phyloP scores from a whole-genome alignment of 2,113 vertebrate genomes.

The Aplodontia rufa region DNA sequence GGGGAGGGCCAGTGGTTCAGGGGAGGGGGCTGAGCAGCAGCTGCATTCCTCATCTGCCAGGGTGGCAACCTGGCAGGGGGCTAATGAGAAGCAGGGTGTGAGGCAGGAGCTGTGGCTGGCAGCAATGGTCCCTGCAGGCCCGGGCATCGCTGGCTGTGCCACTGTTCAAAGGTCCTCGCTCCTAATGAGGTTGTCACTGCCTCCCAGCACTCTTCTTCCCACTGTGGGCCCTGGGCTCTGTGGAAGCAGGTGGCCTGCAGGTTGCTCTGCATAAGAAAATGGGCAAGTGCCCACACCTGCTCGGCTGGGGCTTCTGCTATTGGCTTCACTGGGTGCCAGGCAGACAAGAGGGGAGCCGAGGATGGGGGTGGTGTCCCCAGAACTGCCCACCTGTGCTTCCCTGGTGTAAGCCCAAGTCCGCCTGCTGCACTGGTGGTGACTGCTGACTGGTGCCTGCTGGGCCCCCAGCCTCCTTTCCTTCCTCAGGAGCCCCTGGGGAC shows the following conservation, averaged over 20 bases:
- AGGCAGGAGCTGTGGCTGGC: slow-evolving; percentile 59
- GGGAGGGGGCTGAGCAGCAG: background rate
- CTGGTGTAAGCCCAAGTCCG: too few relatives aligned
- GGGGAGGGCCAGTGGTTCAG: background rate
- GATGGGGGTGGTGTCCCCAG: rapidly evolving
- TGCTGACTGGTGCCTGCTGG: rapidly evolving
- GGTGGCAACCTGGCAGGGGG: slow-evolving; percentile 75
- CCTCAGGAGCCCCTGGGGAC: background rate
- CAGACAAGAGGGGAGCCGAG: background rate
- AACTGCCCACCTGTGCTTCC: rapidly evolving
- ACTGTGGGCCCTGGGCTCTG: background rate
- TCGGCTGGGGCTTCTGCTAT: background rate
- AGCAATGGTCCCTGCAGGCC: slow-evolving; percentile 61
- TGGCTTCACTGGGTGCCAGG: too few relatives aligned
- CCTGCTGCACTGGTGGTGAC: background rate
- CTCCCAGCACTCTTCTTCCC: slow-evolving; percentile 34
- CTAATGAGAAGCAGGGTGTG: slow-evolving; percentile 85
- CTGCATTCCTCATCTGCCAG: slow-evolving; percentile 80
- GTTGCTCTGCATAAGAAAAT: background rate
- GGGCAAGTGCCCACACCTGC: background rate
- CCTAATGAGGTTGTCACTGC: slow-evolving; percentile 83
- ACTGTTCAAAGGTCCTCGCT: slow-evolving; percentile 56
- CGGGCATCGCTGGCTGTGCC: too few relatives aligned
- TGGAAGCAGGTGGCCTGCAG: background rate
- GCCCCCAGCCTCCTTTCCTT: rapidly evolving